Conservation (phyloP, 2,113 vertebrate species). For the Chionis minor region DNA sequence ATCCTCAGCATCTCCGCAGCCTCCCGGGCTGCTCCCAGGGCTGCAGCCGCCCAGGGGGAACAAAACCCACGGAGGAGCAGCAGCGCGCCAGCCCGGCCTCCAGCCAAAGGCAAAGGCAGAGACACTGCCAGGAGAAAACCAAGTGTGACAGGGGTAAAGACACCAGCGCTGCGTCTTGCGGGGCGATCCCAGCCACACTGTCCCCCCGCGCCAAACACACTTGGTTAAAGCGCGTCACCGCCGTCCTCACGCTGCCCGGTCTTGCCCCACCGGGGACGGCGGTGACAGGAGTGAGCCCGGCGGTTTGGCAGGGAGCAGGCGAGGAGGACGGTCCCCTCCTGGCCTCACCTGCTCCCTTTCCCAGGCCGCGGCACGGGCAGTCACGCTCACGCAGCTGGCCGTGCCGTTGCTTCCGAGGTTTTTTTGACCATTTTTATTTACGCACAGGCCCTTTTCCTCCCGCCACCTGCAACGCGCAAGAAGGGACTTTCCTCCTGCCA, state of each 20-base stretch:
- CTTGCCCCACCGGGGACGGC: neutral
- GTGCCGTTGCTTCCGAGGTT: neutral
- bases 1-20: neutral
- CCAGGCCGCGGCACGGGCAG: neutral
- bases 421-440: neutral
- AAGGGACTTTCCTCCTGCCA: neutral
- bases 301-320: neutral
- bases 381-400: neutral
- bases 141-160: neutral
- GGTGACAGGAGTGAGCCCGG: neutral
- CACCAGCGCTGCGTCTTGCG: neutral
- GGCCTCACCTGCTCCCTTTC: neutral
- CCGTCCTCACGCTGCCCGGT: neutral
- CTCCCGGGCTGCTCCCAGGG: no score
- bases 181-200: no score
- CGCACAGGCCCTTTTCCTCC: neutral
- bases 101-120: neutral
- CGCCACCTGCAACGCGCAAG: neutral
- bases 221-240: neutral
- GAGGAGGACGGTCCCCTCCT: no score
- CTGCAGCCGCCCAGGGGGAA: no score
- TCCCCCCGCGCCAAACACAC: fast-evolving
- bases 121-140: neutral
- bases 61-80: no score
- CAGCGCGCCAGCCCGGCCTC: fast-evolving